Conservation (phyloP, 1,140 invertebrate genomes). For the Drosophila cardini region DNA sequence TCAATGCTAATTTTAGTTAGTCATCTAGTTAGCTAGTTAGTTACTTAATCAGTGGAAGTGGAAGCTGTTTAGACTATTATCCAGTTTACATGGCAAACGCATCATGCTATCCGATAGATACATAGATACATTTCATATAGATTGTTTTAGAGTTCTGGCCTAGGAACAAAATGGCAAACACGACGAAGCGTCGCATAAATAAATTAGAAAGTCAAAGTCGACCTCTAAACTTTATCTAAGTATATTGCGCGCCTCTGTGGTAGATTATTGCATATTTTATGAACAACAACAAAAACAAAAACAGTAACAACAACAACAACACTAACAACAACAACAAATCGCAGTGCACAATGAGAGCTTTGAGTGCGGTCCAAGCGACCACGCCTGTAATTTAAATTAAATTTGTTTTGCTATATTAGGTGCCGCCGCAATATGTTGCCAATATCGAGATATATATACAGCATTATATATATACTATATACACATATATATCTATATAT, state of each 20-base stretch:
- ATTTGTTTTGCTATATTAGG: conserved; percentile 82
- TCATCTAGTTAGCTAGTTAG: conserved; percentile 16
- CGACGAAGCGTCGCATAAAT: conserved; percentile 71
- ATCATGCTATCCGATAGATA: conserved; percentile 41
- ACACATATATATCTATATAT: conserved; percentile 12
- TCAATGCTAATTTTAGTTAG: conserved; percentile 36
- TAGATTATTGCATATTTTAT: conserved; percentile 80
- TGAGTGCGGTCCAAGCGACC: conserved; percentile 63
- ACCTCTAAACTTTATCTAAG: conserved; percentile 80
- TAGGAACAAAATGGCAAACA: conserved; percentile 64
- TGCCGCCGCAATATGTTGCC: conserved; percentile 67
- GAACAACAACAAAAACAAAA: conserved; percentile 57
- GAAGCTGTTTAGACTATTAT: conserved; percentile 1
- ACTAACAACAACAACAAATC: conserved; percentile 44
- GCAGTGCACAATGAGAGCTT: conserved; percentile 55
- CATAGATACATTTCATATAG: neutral
- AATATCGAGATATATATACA: conserved; percentile 20
- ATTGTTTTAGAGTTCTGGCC: conserved; percentile 34
- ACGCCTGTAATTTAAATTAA: conserved; percentile 84
- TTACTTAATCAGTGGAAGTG: conserved; percentile 15
- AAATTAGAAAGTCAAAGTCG: conserved; percentile 80
- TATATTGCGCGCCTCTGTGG: conserved; percentile 56
- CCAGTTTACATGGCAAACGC: conserved; percentile 37
- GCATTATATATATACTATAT: conserved; percentile 6
- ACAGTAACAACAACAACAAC: conserved; percentile 40